phyloP scores from a whole-genome alignment of 2,113 vertebrate genomes.

The Osmerus mordax region DNA sequence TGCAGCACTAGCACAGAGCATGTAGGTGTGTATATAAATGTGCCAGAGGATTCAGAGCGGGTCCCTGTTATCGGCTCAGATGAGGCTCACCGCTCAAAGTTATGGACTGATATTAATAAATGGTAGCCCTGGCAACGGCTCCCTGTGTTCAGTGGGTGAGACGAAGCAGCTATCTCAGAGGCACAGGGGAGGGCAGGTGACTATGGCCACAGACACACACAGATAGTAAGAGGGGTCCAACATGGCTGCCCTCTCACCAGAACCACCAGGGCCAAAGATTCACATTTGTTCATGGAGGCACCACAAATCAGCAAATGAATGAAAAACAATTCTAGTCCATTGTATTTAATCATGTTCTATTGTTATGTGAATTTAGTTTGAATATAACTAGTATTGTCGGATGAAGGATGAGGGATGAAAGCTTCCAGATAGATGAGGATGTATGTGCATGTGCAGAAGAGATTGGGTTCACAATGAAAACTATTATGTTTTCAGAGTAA shows the following conservation, averaged over 20 bases:
- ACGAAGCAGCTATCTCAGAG: slow-evolving; percentile 46
- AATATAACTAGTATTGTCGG: too few relatives aligned
- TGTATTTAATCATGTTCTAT: not conserved
- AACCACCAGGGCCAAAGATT: slow-evolving; percentile 17
- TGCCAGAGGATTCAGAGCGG: slow-evolving; percentile 8
- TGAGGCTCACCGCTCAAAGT: slow-evolving; percentile 62
- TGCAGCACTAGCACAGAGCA: not conserved
- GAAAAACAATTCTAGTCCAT: not conserved
- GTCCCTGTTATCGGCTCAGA: slow-evolving; percentile 34
- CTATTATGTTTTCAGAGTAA: too few relatives aligned
- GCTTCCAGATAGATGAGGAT: too few relatives aligned
- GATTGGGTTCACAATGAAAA: too few relatives aligned
- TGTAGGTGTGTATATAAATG: not conserved
- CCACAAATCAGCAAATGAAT: not conserved
- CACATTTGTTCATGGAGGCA: slow-evolving; percentile 34
- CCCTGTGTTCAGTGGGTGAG: slow-evolving; percentile 58
- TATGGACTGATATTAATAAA: slow-evolving; percentile 74
- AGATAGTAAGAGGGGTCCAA: slow-evolving; percentile 24
- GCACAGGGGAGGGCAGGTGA: slow-evolving; percentile 60
- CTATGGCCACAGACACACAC: slow-evolving; percentile 27
- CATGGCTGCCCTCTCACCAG: slow-evolving; percentile 37
- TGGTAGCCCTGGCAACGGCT: slow-evolving; percentile 76
- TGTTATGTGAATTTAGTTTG: too few relatives aligned
- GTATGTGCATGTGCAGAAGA: too few relatives aligned
- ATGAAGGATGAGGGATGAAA: too few relatives aligned